Percentiles rank a stretch among this genome's conserved stretches.
phyloP scores from a whole-genome alignment of 2,888 invertebrate genomes.

The Lasioglossum calceatum region DNA sequence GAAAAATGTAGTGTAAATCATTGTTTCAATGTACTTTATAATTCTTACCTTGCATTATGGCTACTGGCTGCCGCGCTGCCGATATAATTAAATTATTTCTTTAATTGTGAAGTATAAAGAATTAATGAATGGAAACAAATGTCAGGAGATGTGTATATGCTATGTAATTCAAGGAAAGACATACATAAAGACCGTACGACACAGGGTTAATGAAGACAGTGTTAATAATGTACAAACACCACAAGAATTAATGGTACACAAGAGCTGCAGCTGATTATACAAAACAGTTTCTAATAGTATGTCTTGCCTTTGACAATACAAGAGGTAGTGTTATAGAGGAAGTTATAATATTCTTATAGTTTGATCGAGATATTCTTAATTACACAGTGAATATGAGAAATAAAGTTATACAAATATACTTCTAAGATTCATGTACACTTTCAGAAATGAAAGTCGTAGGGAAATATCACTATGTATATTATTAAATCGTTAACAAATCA shows the following conservation, averaged over 20 bases:
- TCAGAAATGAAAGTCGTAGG: neutral
- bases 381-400: slow-evolving; percentile 22
- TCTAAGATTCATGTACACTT: slow-evolving; percentile 26
- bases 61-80: slow-evolving; percentile 85
- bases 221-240: slow-evolving; percentile 20
- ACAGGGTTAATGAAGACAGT: neutral
- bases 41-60: slow-evolving; percentile 85
- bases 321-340: slow-evolving; percentile 43
- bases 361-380: slow-evolving; percentile 39
- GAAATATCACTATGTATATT: neutral
- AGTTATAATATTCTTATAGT: slow-evolving; percentile 47
- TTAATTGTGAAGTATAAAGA: slow-evolving; percentile 78
- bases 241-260: slow-evolving; percentile 15
- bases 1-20: slow-evolving; percentile 82
- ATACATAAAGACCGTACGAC: slow-evolving; percentile 45
- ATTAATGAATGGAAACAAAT: slow-evolving; percentile 71
- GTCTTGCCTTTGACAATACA: slow-evolving; percentile 67
- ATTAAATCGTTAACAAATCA: slow-evolving; percentile 18
- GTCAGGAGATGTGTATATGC: slow-evolving; percentile 66
- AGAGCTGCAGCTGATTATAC: slow-evolving; percentile 2
- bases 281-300: slow-evolving; percentile 44
- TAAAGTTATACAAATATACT: slow-evolving; percentile 17
- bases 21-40: slow-evolving; percentile 83
- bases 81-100: slow-evolving; percentile 84
- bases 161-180: slow-evolving; percentile 65